Conservation (phyloP, 2,113 vertebrate species). For the Pterocles gutturalis region DNA sequence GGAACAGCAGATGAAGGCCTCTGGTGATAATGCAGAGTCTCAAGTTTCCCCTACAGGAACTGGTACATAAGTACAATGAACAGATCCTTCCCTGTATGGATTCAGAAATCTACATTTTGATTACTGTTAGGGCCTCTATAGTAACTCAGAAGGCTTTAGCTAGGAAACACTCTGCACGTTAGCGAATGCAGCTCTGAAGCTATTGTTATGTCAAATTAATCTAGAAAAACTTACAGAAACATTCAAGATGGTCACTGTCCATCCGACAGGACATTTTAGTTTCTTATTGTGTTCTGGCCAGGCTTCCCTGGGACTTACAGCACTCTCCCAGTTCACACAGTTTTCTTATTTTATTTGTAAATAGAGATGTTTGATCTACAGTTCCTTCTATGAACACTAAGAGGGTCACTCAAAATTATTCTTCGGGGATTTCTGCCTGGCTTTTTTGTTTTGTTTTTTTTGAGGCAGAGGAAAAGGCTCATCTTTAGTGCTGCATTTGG, state of each 20-base stretch:
- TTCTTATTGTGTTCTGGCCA: not conserved
- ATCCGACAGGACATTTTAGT: not conserved
- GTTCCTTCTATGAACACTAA: not conserved
- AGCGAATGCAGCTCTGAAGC: not conserved
- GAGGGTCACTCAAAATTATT: not conserved
- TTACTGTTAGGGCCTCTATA: not conserved
- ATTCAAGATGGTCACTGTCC: not conserved
- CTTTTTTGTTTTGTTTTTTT: not conserved
- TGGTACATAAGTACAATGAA: not conserved
- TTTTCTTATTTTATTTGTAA: not conserved
- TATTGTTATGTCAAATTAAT: not conserved
- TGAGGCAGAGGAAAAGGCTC: not conserved
- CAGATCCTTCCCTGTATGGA: not conserved
- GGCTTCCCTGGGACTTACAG: not conserved
- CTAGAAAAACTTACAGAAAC: not conserved
- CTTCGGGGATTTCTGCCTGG: fast-evolving
- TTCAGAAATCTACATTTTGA: not conserved
- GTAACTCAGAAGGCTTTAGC: not conserved
- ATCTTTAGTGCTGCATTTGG: not conserved
- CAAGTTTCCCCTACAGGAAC: not conserved
- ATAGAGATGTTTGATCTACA: too few species aligned
- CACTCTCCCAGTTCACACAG: not conserved
- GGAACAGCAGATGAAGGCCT: not conserved
- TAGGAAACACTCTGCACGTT: not conserved
- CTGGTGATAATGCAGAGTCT: not conserved